Percentiles rank a stretch among this genome's conserved stretches.
These are phyloP conservation scores for Rhogogaster chlorosoma DNA, from an alignment of 2,888 invertebrate genomes.

Conservation along the genomic window DNA sequence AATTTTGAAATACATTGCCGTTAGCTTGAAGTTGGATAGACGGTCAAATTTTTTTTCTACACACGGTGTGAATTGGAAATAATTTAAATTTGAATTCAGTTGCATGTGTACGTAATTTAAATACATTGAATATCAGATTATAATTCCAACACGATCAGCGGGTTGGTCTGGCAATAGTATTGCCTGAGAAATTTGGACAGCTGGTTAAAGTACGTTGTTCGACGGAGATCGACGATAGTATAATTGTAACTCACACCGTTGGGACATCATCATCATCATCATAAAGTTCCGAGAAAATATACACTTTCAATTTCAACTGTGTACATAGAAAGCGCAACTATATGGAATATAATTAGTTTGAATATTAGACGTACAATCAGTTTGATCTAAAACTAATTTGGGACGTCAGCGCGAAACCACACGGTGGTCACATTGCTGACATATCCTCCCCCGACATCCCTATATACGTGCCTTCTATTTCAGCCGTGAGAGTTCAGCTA, in stretches of 20 bases:
- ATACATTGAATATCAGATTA: not conserved
- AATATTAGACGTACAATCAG: slow-evolving; percentile 14
- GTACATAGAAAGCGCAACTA: not conserved
- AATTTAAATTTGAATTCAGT: not conserved
- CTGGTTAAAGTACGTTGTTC: not conserved
- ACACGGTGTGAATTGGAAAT: not conserved
- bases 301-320: not conserved
- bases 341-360: slow-evolving; percentile 1
- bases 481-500: slow-evolving; percentile 6
- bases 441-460: slow-evolving; percentile 12
- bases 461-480: slow-evolving; percentile 23
- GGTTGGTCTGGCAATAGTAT: not conserved
- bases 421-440: slow-evolving; percentile 15
- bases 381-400: slow-evolving; percentile 39
- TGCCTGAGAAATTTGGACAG: not conserved
- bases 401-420: not conserved
- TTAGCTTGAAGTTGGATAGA: not conserved
- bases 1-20: not conserved
- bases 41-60: not conserved
- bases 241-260: not conserved
- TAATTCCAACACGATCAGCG: not conserved
- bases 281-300: not conserved
- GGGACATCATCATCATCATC: not conserved
- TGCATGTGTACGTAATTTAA: not conserved
- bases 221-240: not conserved